Evolutionary conservation across 2,113 vertebrate genomes (phyloP), one percentile per base, ranked within the genome.

Genomic region (Chaetodon auriga): DNA sequence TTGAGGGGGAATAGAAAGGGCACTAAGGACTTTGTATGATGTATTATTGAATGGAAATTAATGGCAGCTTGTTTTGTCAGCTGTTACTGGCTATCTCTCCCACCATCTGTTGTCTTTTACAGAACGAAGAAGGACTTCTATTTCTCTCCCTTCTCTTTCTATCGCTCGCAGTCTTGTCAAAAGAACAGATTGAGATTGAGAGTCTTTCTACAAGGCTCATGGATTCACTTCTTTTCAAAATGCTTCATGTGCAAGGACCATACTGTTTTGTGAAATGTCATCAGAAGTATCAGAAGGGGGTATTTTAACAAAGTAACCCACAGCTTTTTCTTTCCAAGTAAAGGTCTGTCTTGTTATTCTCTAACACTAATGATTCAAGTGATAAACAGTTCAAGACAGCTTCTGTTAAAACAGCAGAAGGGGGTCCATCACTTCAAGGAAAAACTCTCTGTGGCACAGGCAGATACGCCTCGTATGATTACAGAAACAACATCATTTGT

Each of bases 41-140:
- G 74, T 83, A 80, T 87, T 86, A 53, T 81, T 87, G 76, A 93
- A 90, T 81, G 61, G 78, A 88, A 91, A 90, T 92, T 77, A 88
- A 90, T 81, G 74, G 77, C 69, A 87, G 85, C 80, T 85, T 91
- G 82, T 89, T 91, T 86, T 87, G 86, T 89, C 83, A 86, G 73
- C 78, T 87, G 73, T 78, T 90, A 90, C 68, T 86, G 81, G 82
- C 79, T 46, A 74, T 83, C 85, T 80, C 74, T 60, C 8, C 35
- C 66, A 80, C 89, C 90, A 92, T 94, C 91, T 94, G 92, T 69
- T 89, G 82, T 87, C 75, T 88, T 90, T 85, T 82, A 70, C 65
- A 69, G 45, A 83, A 82, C 75, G 65, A 66, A 61, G 54, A 66
- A 58, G 70, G 75, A 65, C 62, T 73, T 78, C 61, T 65, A 21